A percentile compares a stretch with the other conserved stretches of the same genome.
These are phyloP conservation scores for Lithobates pipiens DNA, from an alignment of 2,797 vertebrate genomes.

Conservation along the genomic window DNA sequence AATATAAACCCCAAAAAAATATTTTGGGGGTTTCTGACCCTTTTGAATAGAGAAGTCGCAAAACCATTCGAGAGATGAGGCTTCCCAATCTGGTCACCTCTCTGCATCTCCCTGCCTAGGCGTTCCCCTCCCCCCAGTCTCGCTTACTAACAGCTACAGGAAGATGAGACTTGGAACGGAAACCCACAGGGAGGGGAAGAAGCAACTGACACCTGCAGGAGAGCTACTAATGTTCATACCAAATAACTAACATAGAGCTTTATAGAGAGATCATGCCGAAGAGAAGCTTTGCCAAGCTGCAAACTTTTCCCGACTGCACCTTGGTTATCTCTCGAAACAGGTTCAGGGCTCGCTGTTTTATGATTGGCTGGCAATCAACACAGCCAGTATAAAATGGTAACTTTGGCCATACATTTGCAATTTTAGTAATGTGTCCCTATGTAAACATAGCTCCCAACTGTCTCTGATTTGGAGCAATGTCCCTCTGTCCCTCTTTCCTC, in stretches of 20 bases:
- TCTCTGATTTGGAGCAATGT: too few relatives aligned
- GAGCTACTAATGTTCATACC: too few relatives aligned
- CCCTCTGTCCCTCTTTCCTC: too few relatives aligned
- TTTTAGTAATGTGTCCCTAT: too few relatives aligned
- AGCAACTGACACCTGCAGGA: slow-evolving; percentile 44
- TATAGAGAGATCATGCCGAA: not conserved
- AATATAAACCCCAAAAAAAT: too few relatives aligned
- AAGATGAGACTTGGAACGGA: slow-evolving; percentile 45
- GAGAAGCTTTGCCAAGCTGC: too few relatives aligned
- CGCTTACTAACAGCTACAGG: slow-evolving; percentile 6
- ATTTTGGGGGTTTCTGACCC: not conserved
- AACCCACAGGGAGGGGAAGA: slow-evolving; percentile 47
- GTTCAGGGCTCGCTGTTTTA: too few relatives aligned
- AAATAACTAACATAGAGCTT: not conserved
- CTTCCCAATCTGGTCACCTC: not conserved
- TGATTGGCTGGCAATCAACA: too few relatives aligned
- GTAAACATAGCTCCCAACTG: too few relatives aligned
- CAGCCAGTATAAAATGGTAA: too few relatives aligned
- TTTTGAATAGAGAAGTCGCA: not conserved
- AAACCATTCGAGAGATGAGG: not conserved
- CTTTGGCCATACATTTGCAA: too few relatives aligned
- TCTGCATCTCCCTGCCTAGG: not conserved
- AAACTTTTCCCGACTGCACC: too few relatives aligned
- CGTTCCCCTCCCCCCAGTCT: not conserved
- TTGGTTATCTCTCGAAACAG: not conserved